Base-by-base conservation (phyloP, 2,797 vertebrate species). In the Mus minutoides region DNA sequence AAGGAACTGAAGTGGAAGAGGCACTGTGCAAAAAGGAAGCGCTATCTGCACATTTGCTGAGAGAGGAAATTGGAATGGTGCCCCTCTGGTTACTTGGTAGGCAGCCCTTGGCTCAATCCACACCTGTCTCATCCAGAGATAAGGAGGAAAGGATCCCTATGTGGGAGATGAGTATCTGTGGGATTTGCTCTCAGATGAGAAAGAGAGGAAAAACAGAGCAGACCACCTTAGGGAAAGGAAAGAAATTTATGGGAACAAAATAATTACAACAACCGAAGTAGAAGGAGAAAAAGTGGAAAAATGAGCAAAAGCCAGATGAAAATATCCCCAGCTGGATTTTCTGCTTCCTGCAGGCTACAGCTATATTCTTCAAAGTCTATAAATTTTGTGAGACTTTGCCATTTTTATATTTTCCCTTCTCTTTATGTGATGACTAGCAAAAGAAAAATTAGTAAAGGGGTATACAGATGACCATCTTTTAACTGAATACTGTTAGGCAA, bases 191-290 rank as follows among this genome's bases (percentile, higher is more conserved):
- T 80, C 71, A 43, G 88, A 46, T 19, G 84, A 94, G 77, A 92
- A 46, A 58, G 67, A 80, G 13, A 90, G 71, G 75, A 49, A 64
- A 91, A 96, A 60, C 31, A 91, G 19, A 92, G 34, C 75, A 73
- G 64, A 56, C 43, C 73, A 92, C 92, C 40, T 86, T 90, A 90
- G 71, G 73, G 80, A 92, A 90, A 37, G n/a, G 77, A 76, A 93
- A 12, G 29, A 86, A 78, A 92, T 95, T 85, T 88, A 67, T 75
- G 89, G 78, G 40, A 83, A 78, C 34, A 75, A 92, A 86, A 91
- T 91, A 85, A 94, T 97, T 77, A 79, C 0, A 87, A 29, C 2
- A 37, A 93, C 22, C 56, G 31, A 82, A 85, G 67, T 46, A 67
- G 54, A 94, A 24, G 26, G 3, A 3, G 8, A 64, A 16, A 46